Percentiles rank a stretch among this genome's conserved stretches.
phyloP scores from a whole-genome alignment of 2,888 invertebrate genomes.

The Epiblema foenella region DNA sequence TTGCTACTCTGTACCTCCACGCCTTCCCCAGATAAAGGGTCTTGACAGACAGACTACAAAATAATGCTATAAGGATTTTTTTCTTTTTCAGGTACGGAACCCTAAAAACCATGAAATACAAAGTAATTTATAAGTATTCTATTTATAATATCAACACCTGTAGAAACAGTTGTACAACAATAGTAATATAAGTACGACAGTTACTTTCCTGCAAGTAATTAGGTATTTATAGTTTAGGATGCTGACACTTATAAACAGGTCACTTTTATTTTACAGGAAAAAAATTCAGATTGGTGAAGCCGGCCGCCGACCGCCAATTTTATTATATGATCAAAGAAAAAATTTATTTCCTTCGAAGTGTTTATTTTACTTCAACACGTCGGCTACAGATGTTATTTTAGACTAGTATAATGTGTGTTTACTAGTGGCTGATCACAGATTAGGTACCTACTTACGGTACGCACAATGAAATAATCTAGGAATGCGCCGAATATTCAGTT shows the following conservation, averaged over 20 bases:
- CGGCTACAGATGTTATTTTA: constrained; percentile 40
- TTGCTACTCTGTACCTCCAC: too few relatives aligned
- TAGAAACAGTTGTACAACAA: neutral
- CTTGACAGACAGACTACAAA: too few relatives aligned
- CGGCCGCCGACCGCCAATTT: constrained; percentile 27
- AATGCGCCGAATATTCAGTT: too few relatives aligned
- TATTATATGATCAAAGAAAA: constrained; percentile 41
- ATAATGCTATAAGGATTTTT: too few relatives aligned
- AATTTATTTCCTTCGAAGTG: constrained; percentile 46
- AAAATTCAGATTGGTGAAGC: constrained; percentile 17
- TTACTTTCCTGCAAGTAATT: neutral
- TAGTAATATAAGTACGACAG: neutral
- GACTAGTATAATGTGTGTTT: constrained; percentile 45
- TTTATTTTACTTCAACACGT: constrained; percentile 46
- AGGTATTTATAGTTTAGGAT: neutral
- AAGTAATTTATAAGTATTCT: too few relatives aligned
- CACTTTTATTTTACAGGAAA: constrained; percentile 13
- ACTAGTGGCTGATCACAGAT: constrained; percentile 48
- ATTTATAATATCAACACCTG: neutral
- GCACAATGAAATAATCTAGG: too few relatives aligned
- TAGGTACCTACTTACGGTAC: too few relatives aligned
- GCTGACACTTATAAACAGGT: neutral
- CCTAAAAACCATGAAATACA: too few relatives aligned
- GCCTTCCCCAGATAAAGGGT: too few relatives aligned
- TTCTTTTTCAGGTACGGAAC: too few relatives aligned